Evolutionary conservation across 1,140 invertebrate species (phyloP).

Genomic region (Notospermus geniculatus): DNA sequence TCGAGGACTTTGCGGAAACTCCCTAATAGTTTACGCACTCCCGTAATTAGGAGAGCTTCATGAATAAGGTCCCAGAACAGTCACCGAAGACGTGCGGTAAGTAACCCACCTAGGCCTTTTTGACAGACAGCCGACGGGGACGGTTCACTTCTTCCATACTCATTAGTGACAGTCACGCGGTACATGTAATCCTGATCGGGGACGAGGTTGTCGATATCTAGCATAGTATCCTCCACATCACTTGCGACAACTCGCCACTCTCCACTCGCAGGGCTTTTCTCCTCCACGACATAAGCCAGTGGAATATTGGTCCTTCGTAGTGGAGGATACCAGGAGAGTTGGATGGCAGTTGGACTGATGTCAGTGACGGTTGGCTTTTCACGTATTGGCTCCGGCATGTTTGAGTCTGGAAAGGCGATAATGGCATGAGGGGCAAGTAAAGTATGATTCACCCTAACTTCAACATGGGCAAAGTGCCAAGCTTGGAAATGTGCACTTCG

Average conservation of each 20-base stretch:
- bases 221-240: conserved; percentile 24
- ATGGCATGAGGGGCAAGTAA: too few relatives aligned
- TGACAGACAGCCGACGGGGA: neutral
- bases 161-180: conserved; percentile 91
- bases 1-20: too few relatives aligned
- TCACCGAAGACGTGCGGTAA: too few relatives aligned
- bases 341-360: neutral
- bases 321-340: neutral
- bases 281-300: conserved; percentile 20
- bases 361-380: neutral
- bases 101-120: too few relatives aligned
- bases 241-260: conserved; percentile 41
- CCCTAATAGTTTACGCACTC: too few relatives aligned
- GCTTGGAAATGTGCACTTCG: too few relatives aligned
- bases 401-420: too few relatives aligned
- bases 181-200: conserved; percentile 90
- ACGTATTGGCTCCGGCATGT: neutral
- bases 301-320: neutral
- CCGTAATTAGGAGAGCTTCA: too few relatives aligned
- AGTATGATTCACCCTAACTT: too few relatives aligned
- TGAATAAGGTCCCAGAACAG: too few relatives aligned
- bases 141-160: conserved; percentile 58
- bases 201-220: conserved; percentile 58
- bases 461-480: too few relatives aligned
- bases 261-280: conserved; percentile 26